Percentiles rank a stretch among this genome's conserved stretches.
Evolutionary conservation across 2,113 vertebrate species (phyloP).

Genomic region (Ondatra zibethicus): DNA sequence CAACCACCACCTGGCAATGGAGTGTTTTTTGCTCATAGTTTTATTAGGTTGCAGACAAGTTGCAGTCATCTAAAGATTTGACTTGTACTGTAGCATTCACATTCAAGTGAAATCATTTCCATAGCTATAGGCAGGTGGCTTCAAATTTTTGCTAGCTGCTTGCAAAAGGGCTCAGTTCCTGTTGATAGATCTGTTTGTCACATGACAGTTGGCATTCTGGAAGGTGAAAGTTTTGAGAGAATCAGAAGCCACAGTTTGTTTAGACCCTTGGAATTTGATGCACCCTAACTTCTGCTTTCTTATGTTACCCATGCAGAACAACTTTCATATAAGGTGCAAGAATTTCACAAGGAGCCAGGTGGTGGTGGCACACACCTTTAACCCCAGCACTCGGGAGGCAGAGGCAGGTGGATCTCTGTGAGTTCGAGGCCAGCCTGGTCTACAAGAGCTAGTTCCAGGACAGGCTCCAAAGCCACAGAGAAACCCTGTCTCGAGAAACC

Average conservation of each 20-base stretch:
- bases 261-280: neutral
- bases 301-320: neutral
- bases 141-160: constrained; percentile 6
- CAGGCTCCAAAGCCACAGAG: too few species aligned
- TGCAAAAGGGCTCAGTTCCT: neutral
- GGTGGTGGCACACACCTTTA: too few species aligned
- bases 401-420: too few species aligned
- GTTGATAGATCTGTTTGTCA: neutral
- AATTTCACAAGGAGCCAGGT: too few species aligned
- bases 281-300: neutral
- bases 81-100: neutral
- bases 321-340: neutral
- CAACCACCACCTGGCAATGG: too few species aligned
- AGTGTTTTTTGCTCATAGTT: neutral
- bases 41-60: neutral
- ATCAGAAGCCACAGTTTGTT: neutral
- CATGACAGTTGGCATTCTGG: neutral
- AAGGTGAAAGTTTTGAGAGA: neutral
- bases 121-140: neutral
- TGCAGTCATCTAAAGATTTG: neutral
- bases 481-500: too few species aligned
- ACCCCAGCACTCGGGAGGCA: too few species aligned
- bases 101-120: neutral
- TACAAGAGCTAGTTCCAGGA: too few species aligned
- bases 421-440: too few species aligned